Evolutionary conservation across 2,888 invertebrate species (phyloP), one percentile per base, ranked within the genome.

Genomic region (Trichacis sp.): DNA sequence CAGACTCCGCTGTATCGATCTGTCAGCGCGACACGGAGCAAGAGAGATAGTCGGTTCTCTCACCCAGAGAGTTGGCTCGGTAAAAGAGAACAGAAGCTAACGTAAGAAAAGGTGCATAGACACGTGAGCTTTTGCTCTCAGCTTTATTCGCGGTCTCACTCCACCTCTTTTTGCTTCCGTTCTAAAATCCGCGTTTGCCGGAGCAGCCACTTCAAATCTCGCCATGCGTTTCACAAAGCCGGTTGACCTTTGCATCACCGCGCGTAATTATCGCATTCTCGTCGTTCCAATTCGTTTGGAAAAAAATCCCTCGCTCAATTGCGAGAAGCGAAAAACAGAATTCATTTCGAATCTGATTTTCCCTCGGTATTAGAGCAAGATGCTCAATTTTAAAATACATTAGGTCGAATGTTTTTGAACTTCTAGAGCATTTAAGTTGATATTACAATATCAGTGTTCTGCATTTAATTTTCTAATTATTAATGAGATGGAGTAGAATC

Each of bases 1-100:
- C 83, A 84, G 83, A 81, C 83, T 82, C 83, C 81, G 79, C 75
- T 82, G 70, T 83, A 83, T 83, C 83, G 83, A 83, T 82, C 78
- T 76, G 68, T 48, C 19, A 43, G 59, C 60, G 67, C 63, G 61
- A 56, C 57, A 64, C 43, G 50, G 59, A 64, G 66, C 48, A 61
- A 54, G 64, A 69, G 70, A 73, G 62, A 67, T 58, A 50, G 61
- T n/a, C n/a, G n/a, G n/a, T n/a, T n/a, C n/a, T n/a, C n/a, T n/a
- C n/a, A n/a, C n/a, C n/a, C n/a, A 56, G 54, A 51, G 64, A 69
- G 52, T 50, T 48, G 50, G 59, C 49, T 53, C 42, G 49, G 8
- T 43, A 55, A 54, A 50, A 61, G 67, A 47, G 43, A 30, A 33
- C 49, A 36, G 8, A 9, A 9, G 12, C 40, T 3, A 2, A 15